A percentile compares a stretch with the other conserved stretches of the same genome.
These are phyloP conservation scores for Eulemur rubriventer DNA, from an alignment of 2,797 vertebrate genomes.

Conservation along the genomic window DNA sequence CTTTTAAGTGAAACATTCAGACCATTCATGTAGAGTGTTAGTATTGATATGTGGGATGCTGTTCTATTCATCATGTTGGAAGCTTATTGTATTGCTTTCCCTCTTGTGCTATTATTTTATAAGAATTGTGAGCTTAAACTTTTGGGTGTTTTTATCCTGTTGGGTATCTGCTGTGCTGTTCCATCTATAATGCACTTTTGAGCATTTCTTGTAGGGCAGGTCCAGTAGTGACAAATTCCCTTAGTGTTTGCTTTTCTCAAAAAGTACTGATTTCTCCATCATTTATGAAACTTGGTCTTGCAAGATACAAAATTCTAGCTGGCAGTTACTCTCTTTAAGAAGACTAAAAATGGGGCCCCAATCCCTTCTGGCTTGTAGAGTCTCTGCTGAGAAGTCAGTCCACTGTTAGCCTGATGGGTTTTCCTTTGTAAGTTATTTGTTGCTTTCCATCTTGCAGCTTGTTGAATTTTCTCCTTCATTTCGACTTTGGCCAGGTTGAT, in stretches of 20 bases:
- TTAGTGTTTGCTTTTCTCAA: background rate
- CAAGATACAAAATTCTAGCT: background rate
- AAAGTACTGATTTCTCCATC: background rate
- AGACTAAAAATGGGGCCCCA: background rate
- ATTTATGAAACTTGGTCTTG: background rate
- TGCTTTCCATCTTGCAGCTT: background rate
- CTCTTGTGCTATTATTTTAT: background rate
- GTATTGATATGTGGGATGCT: background rate
- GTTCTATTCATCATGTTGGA: background rate
- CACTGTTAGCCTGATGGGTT: background rate
- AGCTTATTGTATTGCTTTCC: background rate
- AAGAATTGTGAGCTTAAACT: background rate
- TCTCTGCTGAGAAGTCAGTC: background rate
- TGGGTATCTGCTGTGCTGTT: background rate
- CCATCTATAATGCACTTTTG: background rate
- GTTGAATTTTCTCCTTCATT: background rate
- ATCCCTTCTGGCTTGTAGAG: background rate
- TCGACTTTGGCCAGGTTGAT: background rate
- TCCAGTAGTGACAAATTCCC: background rate
- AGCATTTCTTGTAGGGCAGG: background rate
- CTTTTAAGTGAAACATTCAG: background rate
- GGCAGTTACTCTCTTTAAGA: background rate
- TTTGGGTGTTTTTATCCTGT: background rate
- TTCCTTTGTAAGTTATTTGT: background rate
- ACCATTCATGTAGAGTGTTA: background rate